These are phyloP conservation scores for Caenorhabditis elegans DNA, from an alignment of 1,140 invertebrate genomes.

Conservation along the genomic window WBcel235 BX284602.5:11061501-11062000, in stretches of 20 bases:
- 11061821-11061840: no score
- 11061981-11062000: constrained; percentile 39
- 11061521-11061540: no score
- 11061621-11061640: constrained; percentile 20
- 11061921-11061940: background rate
- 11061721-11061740: constrained; percentile 33
- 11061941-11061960: background rate
- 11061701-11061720: constrained; percentile 55
- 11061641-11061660: constrained; percentile 7
- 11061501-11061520: background rate
- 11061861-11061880: background rate
- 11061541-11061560: no score
- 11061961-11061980: background rate
- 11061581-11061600: no score
- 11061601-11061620: constrained; percentile 5
- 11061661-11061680: constrained; percentile 23
- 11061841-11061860: background rate
- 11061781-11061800: background rate
- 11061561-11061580: no score
- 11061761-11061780: background rate
- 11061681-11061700: constrained; percentile 7
- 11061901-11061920: constrained; percentile 12
- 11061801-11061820: no score
- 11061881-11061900: constrained; percentile 23
- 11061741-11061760: background rate